Percentiles rank a stretch among this genome's conserved stretches.
phyloP scores from a whole-genome alignment of 2,888 invertebrate species.

The Macaria notata region DNA sequence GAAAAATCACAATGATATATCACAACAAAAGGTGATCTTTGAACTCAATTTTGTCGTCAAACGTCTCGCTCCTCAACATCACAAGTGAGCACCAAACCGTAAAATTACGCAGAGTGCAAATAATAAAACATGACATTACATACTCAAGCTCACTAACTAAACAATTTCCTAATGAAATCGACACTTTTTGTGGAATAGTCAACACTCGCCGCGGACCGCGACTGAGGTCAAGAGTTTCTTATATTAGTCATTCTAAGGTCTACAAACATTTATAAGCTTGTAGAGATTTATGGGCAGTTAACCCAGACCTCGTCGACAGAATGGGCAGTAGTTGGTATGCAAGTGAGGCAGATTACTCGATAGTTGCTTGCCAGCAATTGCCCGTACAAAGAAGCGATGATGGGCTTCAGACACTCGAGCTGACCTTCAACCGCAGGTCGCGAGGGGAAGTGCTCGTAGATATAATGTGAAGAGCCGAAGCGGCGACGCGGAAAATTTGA shows the following conservation, averaged over 20 bases:
- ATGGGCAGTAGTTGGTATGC: constrained; percentile 11
- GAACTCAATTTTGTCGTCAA: too few species aligned
- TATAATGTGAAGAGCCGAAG: too few species aligned
- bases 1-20: too few species aligned
- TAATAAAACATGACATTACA: constrained; percentile 9
- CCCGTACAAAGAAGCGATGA: constrained; percentile 63
- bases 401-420: constrained; percentile 45
- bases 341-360: constrained; percentile 10
- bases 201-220: constrained; percentile 14
- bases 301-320: constrained; percentile 51
- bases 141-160: constrained; percentile 5
- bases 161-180: constrained; percentile 22
- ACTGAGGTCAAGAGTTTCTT: constrained; percentile 27
- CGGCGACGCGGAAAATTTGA: too few species aligned
- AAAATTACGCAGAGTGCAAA: constrained; percentile 13
- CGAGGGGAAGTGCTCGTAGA: constrained; percentile 28
- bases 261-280: constrained; percentile 22
- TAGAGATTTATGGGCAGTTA: constrained; percentile 41
- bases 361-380: constrained; percentile 44
- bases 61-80: too few species aligned
- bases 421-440: constrained; percentile 48
- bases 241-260: constrained; percentile 26
- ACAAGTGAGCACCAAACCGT: constrained; percentile 4
- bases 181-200: constrained; percentile 24
- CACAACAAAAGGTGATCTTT: too few species aligned